phyloP scores from a whole-genome alignment of 2,888 invertebrate genomes.

The Leptinotarsa peninsularis region DNA sequence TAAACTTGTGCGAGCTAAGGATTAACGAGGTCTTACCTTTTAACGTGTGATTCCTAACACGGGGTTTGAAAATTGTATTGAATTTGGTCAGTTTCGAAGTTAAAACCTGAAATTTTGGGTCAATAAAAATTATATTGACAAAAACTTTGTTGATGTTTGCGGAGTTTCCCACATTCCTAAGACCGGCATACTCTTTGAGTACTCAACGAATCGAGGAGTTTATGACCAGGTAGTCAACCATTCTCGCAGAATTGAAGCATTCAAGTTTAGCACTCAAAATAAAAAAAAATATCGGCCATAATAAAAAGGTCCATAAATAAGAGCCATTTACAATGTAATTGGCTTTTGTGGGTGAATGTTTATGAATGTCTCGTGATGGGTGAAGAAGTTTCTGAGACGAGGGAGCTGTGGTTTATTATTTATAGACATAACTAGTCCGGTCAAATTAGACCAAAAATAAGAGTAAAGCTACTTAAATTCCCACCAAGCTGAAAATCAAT shows the following conservation, averaged over 20 bases:
- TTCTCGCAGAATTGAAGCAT: slow-evolving; percentile 1
- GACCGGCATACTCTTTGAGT: neutral
- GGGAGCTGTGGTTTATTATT: slow-evolving; percentile 40
- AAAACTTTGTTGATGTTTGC: too few species aligned
- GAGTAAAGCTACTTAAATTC: too few species aligned
- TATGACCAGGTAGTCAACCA: slow-evolving; percentile 3
- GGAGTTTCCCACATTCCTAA: too few species aligned
- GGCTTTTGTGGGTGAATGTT: slow-evolving; percentile 45
- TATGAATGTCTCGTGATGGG: slow-evolving; percentile 3
- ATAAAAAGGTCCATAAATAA: slow-evolving; percentile 42
- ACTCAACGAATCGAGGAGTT: neutral
- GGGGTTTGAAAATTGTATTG: too few species aligned
- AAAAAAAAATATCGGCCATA: slow-evolving; percentile 1
- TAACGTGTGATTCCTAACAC: too few species aligned
- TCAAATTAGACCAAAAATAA: too few species aligned
- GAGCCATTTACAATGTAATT: slow-evolving; percentile 49
- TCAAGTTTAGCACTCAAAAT: slow-evolving; percentile 1
- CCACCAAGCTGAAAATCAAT: too few species aligned
- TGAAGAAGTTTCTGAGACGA: slow-evolving; percentile 38
- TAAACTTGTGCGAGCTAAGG: too few species aligned
- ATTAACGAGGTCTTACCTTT: too few species aligned
- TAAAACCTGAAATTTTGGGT: too few species aligned
- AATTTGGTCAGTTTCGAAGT: too few species aligned
- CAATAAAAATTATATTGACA: too few species aligned
- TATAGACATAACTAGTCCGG: slow-evolving; percentile 40